Percentiles rank a stretch among this genome's conserved stretches.
Evolutionary conservation across 2,888 invertebrate genomes (phyloP).

Genomic region (Myopa testacea): DNA sequence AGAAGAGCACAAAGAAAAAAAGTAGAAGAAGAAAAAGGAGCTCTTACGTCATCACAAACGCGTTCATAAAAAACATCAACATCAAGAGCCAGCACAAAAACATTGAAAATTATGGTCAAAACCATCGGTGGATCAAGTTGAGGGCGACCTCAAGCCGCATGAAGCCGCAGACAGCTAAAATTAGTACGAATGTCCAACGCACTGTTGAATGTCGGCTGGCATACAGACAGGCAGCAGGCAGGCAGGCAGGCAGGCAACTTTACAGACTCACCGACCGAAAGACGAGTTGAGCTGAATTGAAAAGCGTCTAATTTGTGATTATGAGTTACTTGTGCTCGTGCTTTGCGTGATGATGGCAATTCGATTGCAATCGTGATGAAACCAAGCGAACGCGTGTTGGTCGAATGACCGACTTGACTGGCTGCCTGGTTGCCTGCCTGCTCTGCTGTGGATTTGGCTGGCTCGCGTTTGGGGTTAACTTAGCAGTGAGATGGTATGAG

Average conservation of each 20-base stretch:
- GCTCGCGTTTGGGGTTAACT: not conserved
- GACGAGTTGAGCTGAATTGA: slow-evolving; percentile 50
- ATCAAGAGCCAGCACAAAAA: not conserved
- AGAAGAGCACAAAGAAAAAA: not conserved
- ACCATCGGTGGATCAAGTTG: slow-evolving; percentile 7
- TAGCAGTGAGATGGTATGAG: slow-evolving; percentile 4
- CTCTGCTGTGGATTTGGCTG: not conserved
- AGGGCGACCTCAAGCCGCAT: slow-evolving; percentile 7
- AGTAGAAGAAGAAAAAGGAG: not conserved
- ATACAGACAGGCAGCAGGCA: not conserved
- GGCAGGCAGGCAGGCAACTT: not conserved
- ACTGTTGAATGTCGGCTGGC: slow-evolving; percentile 6
- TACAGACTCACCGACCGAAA: not conserved
- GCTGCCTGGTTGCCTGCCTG: not conserved
- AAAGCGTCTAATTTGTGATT: slow-evolving; percentile 60
- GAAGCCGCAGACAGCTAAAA: slow-evolving; percentile 11
- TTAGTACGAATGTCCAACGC: slow-evolving; percentile 25
- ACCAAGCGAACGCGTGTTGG: slow-evolving; percentile 9
- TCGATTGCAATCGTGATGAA: slow-evolving; percentile 35
- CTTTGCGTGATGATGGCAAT: slow-evolving; percentile 48
- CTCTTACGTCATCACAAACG: slow-evolving; percentile 28
- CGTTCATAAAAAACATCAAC: not conserved
- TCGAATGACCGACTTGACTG: not conserved
- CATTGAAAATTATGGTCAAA: slow-evolving; percentile 30
- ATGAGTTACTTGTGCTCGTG: slow-evolving; percentile 55